phyloP scores from a whole-genome alignment of 2,797 vertebrate genomes.

The Enoplosus armatus region DNA sequence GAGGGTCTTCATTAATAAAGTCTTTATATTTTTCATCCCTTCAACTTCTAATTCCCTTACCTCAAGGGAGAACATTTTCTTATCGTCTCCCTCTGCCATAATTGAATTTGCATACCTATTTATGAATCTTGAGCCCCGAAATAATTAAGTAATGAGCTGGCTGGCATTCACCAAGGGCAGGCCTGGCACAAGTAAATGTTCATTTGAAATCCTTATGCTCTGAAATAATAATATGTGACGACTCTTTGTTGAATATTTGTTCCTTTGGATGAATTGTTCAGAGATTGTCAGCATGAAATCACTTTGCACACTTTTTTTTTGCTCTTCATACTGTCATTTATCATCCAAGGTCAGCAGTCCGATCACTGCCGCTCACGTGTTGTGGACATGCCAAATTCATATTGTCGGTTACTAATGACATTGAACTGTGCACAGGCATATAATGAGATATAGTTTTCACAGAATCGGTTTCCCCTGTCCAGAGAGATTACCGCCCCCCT shows the following conservation, averaged over 20 bases:
- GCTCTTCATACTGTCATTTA: constrained; percentile 29
- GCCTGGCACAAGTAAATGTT: constrained; percentile 58
- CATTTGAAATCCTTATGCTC: constrained; percentile 69
- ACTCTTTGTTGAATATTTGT: constrained; percentile 67
- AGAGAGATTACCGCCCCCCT: constrained; percentile 74
- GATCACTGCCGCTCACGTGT: constrained; percentile 38
- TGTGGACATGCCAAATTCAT: constrained; percentile 54
- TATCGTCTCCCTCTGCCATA: constrained; percentile 72
- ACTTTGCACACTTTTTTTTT: constrained; percentile 16
- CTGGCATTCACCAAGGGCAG: constrained; percentile 77
- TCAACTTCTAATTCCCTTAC: constrained; percentile 64
- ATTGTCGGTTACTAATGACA: constrained; percentile 72
- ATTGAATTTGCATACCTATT: constrained; percentile 84
- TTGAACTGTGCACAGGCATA: constrained; percentile 65
- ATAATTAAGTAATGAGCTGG: constrained; percentile 82
- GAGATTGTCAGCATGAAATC: constrained; percentile 47
- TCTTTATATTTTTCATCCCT: constrained; percentile 67
- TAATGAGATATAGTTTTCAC: constrained; percentile 79
- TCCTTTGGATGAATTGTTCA: constrained; percentile 67
- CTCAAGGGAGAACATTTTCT: constrained; percentile 76
- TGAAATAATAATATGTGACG: constrained; percentile 65
- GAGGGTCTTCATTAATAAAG: constrained; percentile 69
- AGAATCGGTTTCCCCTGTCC: constrained; percentile 71
- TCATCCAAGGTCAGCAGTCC: constrained; percentile 48
- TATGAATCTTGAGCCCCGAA: constrained; percentile 74